These are phyloP conservation scores for Diplodus puntazzo DNA, from an alignment of 2,797 vertebrate genomes.

Conservation along the genomic window DNA sequence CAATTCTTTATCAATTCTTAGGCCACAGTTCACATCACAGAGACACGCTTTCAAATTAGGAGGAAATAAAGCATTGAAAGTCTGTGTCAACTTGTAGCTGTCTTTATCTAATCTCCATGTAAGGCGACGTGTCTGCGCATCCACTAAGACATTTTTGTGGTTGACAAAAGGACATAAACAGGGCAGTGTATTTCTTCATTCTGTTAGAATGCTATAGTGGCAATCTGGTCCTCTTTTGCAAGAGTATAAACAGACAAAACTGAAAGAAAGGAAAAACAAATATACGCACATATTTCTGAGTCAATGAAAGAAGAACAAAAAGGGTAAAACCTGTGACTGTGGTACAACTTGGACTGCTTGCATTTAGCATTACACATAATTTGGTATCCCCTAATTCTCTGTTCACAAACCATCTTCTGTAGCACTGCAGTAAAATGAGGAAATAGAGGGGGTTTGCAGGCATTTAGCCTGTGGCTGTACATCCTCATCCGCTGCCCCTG, in stretches of 20 bases:
- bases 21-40: constrained; percentile 19
- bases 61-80: constrained; percentile 13
- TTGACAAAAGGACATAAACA: constrained; percentile 4
- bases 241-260: not conserved
- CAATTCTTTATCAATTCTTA: not conserved
- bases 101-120: constrained; percentile 26
- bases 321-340: not conserved
- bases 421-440: constrained; percentile 64
- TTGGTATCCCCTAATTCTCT: constrained; percentile 76
- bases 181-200: not conserved
- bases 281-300: not conserved
- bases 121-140: constrained; percentile 16
- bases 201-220: not conserved
- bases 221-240: not conserved
- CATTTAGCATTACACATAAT: constrained; percentile 57
- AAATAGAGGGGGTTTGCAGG: constrained; percentile 46
- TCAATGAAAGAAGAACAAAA: not conserved
- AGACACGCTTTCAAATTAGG: constrained; percentile 18
- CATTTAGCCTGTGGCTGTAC: constrained; percentile 17
- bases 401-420: constrained; percentile 52
- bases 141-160: not conserved
- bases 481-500: constrained; percentile 21
- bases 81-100: not conserved
- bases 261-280: not conserved
- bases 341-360: constrained; percentile 13